Conservation (phyloP, 1,140 invertebrate species). For the Bombus difficillimus region DNA sequence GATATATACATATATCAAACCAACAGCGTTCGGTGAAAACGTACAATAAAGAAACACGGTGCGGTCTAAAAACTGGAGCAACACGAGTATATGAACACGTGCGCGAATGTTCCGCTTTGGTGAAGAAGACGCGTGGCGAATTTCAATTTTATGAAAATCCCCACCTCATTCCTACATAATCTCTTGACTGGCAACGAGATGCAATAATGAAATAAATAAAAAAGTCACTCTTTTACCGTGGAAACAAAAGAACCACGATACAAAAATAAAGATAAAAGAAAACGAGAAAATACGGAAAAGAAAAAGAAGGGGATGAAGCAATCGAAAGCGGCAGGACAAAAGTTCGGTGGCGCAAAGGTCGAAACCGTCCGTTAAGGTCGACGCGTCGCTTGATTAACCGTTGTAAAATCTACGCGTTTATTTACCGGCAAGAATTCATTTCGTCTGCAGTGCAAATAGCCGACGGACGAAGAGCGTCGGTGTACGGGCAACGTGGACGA, state of each 20-base stretch:
- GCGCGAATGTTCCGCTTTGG: background rate
- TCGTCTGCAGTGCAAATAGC: constrained; percentile 68
- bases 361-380: constrained; percentile 17
- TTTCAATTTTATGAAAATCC: constrained; percentile 17
- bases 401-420: constrained; percentile 74
- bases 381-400: constrained; percentile 75
- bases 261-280: background rate
- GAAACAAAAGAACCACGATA: background rate
- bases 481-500: constrained; percentile 48
- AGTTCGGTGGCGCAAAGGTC: constrained; percentile 25
- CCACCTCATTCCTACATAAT: background rate
- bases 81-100: background rate
- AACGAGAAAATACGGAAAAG: background rate
- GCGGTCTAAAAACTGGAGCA: background rate
- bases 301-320: constrained; percentile 13
- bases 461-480: constrained; percentile 54
- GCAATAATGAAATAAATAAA: constrained; percentile 18
- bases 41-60: background rate
- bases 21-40: background rate
- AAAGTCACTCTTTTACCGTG: background rate
- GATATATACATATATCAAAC: background rate
- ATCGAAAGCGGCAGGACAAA: constrained; percentile 37
- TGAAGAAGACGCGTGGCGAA: background rate
- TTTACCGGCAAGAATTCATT: constrained; percentile 72
- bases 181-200: background rate